Percentiles rank a stretch among this genome's conserved stretches.
phyloP scores from a whole-genome alignment of 2,888 invertebrate genomes.

The Sialis lutaria region DNA sequence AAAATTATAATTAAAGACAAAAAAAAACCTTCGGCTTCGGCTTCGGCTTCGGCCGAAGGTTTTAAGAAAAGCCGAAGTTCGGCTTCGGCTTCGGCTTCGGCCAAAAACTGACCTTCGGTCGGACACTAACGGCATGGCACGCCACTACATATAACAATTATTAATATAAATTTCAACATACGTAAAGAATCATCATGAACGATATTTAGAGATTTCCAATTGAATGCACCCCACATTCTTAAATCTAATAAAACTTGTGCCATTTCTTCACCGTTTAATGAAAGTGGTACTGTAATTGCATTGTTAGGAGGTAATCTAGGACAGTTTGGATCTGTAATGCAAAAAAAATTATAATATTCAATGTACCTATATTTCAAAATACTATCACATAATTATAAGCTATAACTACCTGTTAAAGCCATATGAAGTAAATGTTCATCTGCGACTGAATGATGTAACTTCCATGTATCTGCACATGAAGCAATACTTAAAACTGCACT shows the following conservation, averaged over 20 bases:
- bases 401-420: conserved; percentile 42
- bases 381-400: neutral
- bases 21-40: too few relatives aligned
- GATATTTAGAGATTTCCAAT: conserved; percentile 55
- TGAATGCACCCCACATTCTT: conserved; percentile 40
- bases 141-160: too few relatives aligned
- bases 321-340: conserved; percentile 49
- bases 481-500: conserved; percentile 55
- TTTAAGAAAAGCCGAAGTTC: too few relatives aligned
- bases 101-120: too few relatives aligned
- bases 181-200: conserved; percentile 57
- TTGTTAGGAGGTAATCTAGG: conserved; percentile 48
- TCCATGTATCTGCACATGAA: conserved; percentile 62
- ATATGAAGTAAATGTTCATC: conserved; percentile 49
- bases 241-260: conserved; percentile 64
- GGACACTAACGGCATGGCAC: too few relatives aligned
- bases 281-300: conserved; percentile 53
- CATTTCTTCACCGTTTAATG: conserved; percentile 52
- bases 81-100: too few relatives aligned
- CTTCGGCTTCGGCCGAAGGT: too few relatives aligned
- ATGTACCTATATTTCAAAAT: neutral
- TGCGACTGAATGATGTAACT: conserved; percentile 40
- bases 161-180: conserved; percentile 22
- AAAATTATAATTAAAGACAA: too few relatives aligned
- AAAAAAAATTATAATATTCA: neutral